phyloP scores from a whole-genome alignment of 2,113 vertebrate species.

The Clarias macrocephalus region DNA sequence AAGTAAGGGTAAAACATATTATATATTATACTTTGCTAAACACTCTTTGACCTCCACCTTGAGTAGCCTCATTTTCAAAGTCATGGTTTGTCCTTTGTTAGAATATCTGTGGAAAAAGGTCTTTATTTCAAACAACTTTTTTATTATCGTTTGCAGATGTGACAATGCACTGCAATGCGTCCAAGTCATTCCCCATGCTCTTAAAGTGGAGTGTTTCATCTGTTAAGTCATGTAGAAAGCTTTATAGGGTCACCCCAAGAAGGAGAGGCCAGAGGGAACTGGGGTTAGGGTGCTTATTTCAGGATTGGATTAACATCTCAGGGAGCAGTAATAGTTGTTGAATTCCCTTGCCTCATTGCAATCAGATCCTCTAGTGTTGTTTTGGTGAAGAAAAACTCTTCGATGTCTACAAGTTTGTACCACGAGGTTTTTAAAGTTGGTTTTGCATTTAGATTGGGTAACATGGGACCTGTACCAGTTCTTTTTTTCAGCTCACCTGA shows the following conservation, averaged over 20 bases:
- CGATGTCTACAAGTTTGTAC: background rate
- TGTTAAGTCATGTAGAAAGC: constrained; percentile 58
- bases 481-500: constrained; percentile 29
- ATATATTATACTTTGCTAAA: constrained; percentile 7
- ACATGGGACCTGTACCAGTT: constrained; percentile 9
- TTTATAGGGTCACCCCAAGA: constrained; percentile 53
- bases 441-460: constrained; percentile 23
- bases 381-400: constrained; percentile 46
- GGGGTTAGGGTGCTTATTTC: constrained; percentile 54
- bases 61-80: constrained; percentile 45
- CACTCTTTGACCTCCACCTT: constrained; percentile 35
- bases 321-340: constrained; percentile 38
- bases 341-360: constrained; percentile 33
- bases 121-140: constrained; percentile 63
- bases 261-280: constrained; percentile 34
- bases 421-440: constrained; percentile 12
- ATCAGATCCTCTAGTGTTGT: constrained; percentile 35
- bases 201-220: constrained; percentile 67
- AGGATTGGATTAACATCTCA: constrained; percentile 52
- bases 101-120: constrained; percentile 51
- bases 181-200: constrained; percentile 64
- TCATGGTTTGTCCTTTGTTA: constrained; percentile 65
- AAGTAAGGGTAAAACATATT: background rate
- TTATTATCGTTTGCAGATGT: constrained; percentile 76
- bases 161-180: constrained; percentile 67